Evolutionary conservation across 2,113 vertebrate species (phyloP), one percentile per base, ranked within the genome.

Genomic region (Apaloderma vittatum): DNA sequence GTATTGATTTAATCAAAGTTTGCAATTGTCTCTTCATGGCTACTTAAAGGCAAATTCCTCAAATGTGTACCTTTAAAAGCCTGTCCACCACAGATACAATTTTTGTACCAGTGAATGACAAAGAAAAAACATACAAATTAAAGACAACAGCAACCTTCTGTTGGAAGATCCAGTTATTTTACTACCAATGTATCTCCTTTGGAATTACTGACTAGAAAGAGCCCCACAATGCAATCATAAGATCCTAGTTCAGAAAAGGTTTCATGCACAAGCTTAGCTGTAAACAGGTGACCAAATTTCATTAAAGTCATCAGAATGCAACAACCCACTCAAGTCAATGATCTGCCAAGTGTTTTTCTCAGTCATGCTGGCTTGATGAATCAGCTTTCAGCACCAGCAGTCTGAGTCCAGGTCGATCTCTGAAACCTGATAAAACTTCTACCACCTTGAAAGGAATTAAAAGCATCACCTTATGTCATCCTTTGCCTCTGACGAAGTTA

Each of bases 321-420:
- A 77, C 87, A 95, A 66, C 75, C 63, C 73, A 88, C 92, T 86
- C 68, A 92, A 86, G 75, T 67, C 75, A 88, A 73, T 66, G 63
- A 88, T 55, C 45, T 88, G 76, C 83, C 88, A 96, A 90, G 82
- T 63, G 75, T 62, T 96, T 94, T 94, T 90, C 78, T 95, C 88
- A 92, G 78, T 70, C 65, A 34, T 63, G 71, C 68, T 74, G 45
- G 23, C 68, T 90, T 91, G 82, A 88, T 92, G 88, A 94, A 92
- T 92, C 79, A 93, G 51, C 79, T 94, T 93, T 94, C 74, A 93
- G 86, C 86, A 94, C 65, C 79, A 77, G 46, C 73, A 96, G 61
- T 37, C 68, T n/a, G 32, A 70, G 88, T 77, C 79, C 90, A 96
- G 86, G 85, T 77, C 32, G 2, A 75, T 85, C 30, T 58, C 20